Conservation (phyloP, 2,797 vertebrate species). For the Emydoidea blandingii region DNA sequence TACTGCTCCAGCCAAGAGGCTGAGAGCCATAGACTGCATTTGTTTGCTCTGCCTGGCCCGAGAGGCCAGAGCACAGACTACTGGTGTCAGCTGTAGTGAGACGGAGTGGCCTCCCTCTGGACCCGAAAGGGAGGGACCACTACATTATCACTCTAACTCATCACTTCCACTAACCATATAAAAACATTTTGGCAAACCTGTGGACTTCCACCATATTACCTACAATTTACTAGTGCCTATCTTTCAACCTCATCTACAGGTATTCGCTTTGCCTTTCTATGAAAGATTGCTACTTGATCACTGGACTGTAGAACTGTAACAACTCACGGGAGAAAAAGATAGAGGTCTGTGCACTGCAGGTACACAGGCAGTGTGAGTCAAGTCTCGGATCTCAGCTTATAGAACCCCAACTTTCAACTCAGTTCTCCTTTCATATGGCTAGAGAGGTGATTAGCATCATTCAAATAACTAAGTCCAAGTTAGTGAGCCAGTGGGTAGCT, state of each 20-base stretch:
- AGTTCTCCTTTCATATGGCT: too few relatives aligned
- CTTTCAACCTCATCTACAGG: not conserved
- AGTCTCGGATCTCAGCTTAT: not conserved
- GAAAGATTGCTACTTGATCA: not conserved
- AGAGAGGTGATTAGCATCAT: too few relatives aligned
- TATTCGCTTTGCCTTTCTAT: not conserved
- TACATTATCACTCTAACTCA: not conserved
- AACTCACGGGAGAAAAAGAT: not conserved
- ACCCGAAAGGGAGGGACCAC: too few relatives aligned
- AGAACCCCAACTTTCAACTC: not conserved
- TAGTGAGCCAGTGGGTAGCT: too few relatives aligned
- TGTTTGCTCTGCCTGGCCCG: too few relatives aligned
- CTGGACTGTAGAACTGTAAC: not conserved
- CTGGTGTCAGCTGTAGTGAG: too few relatives aligned
- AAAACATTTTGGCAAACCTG: not conserved
- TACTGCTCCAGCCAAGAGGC: too few relatives aligned
- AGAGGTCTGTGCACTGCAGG: not conserved
- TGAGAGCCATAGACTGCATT: too few relatives aligned
- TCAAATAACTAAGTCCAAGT: too few relatives aligned
- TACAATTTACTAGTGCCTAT: not conserved
- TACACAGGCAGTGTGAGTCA: not conserved
- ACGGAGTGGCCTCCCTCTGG: not conserved
- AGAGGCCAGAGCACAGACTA: too few relatives aligned
- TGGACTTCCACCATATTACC: not conserved
- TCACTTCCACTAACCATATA: not conserved